A percentile compares a stretch with the other conserved stretches of the same genome.
Evolutionary conservation across 2,113 vertebrate genomes (phyloP).

Genomic region (Leptodactylus fuscus): DNA sequence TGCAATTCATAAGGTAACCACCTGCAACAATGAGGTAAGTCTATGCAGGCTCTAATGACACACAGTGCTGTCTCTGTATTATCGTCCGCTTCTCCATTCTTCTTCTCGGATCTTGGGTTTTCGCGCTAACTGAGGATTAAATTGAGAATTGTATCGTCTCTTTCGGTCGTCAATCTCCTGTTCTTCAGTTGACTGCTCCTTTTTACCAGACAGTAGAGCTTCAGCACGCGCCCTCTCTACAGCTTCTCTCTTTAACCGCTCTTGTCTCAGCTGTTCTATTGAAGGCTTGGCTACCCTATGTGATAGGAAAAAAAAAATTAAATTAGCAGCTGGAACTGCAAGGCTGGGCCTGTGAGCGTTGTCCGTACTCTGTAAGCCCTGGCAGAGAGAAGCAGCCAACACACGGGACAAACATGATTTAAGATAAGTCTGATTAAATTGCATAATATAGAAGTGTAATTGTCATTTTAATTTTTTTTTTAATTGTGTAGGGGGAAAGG

Average conservation of each 20-base stretch:
- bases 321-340: background rate
- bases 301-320: background rate
- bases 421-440: too few relatives aligned
- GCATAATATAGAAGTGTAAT: too few relatives aligned
- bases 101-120: conserved; percentile 62
- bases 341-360: too few relatives aligned
- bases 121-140: conserved; percentile 83
- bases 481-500: too few relatives aligned
- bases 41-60: too few relatives aligned
- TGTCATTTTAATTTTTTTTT: too few relatives aligned
- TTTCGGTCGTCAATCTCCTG: conserved; percentile 74
- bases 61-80: too few relatives aligned
- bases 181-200: conserved; percentile 51
- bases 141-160: conserved; percentile 84
- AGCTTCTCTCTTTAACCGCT: conserved; percentile 80
- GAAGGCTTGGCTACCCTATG: background rate
- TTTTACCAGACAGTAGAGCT: conserved; percentile 73
- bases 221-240: conserved; percentile 75
- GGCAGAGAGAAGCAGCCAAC: too few relatives aligned
- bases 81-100: background rate
- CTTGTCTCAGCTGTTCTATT: conserved; percentile 77
- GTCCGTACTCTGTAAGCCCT: too few relatives aligned
- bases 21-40: too few relatives aligned
- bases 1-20: too few relatives aligned
- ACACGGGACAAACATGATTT: too few relatives aligned